Evolutionary conservation across 2,113 vertebrate genomes (phyloP).

Genomic region (Ciconia maguari): DNA sequence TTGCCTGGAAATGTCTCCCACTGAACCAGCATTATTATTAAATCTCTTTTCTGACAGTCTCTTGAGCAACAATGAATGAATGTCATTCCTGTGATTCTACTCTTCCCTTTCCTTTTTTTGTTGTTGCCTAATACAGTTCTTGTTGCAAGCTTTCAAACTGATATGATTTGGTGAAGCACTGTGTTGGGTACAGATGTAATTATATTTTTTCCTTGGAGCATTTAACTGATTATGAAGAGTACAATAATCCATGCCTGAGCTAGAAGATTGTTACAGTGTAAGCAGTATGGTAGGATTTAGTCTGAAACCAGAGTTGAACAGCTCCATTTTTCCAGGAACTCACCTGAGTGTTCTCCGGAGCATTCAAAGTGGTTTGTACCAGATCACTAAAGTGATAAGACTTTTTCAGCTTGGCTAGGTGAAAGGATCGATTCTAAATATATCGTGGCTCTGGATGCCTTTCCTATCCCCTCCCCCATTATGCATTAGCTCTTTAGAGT

Average conservation of each 20-base stretch:
- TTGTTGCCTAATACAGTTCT: not conserved
- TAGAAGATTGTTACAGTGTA: not conserved
- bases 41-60: not conserved
- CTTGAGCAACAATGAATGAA: not conserved
- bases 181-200: not conserved
- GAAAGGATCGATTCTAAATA: constrained; percentile 50
- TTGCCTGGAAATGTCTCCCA: not conserved
- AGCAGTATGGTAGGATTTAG: not conserved
- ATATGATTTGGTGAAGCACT: not conserved
- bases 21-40: not conserved
- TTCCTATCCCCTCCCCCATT: not conserved
- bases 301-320: not conserved
- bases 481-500: constrained; percentile 34
- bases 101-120: not conserved
- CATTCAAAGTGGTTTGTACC: not conserved
- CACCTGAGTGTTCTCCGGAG: not conserved
- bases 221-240: not conserved
- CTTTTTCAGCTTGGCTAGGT: not conserved
- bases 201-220: not conserved
- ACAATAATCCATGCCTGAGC: not conserved
- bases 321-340: not conserved
- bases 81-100: not conserved
- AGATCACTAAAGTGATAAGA: not conserved
- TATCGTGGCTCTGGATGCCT: not conserved
- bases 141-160: not conserved